Base-by-base conservation (phyloP, 64 coral and sea anemone species). In the Stylophora pistillata region DNA sequence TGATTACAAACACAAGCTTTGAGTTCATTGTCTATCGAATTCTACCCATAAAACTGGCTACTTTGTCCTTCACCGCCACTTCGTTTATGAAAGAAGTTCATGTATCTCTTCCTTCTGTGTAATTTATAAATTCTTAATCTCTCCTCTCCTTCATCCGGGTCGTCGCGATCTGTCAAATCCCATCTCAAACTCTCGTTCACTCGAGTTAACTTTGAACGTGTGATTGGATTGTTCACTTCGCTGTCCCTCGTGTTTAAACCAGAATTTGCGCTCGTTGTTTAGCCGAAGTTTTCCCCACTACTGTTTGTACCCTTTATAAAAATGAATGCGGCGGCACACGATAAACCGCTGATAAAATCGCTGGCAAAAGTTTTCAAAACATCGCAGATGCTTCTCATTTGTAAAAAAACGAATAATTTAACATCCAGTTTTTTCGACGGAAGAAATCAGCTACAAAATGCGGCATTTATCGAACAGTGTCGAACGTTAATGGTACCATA, bases 51-150 rank as follows among this genome's bases (percentile, higher is more conserved):
- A 21, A 84, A 84, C 37, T 47, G 37, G 53, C 80, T 69, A 16
- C 61, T 84, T 53, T 82, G 79, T 3, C 18, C 29, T 82, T 84
- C 80, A 7, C 80, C 61, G 30, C 80, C 80, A 14, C 33, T 84
- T 34, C 61, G 66, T 27, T 37, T 84, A 13, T 84, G 80, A 33
- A 84, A 70, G n/a, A 84, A 84, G n/a, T 84, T 61, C 62, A 84
- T 68, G 80, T 84, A 84, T 69, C 80, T 52, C 27, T 84, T 84
- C 7, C 80, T 70, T 54, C 80, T 68, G 20, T 84, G 80, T 53
- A 84, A 84, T 70, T 84, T 84, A 63, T 84, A 84, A 70, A 84
- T 69, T 25, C 62, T 65, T 53, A 84, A 84, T 27, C 80, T 70
- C 53, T 84, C 80, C n/a, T 84, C 80, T 70, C 69, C 80, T 63